Percentiles rank a stretch among this genome's conserved stretches.
These are phyloP conservation scores for Columba guinea DNA, from an alignment of 2,797 vertebrate species.

Conservation along the genomic window DNA sequence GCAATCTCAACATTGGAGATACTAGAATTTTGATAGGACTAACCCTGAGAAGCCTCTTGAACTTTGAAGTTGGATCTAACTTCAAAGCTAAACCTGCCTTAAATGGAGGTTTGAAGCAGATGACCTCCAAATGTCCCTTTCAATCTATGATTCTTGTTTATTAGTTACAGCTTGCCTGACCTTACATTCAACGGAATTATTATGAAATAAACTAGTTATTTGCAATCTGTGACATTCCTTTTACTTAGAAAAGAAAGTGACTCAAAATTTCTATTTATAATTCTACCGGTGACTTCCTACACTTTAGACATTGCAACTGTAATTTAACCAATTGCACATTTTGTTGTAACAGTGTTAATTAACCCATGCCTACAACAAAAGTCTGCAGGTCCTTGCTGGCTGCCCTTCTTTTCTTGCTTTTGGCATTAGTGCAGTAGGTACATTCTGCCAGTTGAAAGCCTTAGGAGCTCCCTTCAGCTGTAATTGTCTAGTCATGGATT, in stretches of 20 bases:
- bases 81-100: not conserved
- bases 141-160: not conserved
- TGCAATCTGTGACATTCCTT: not conserved
- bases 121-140: not conserved
- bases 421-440: not conserved
- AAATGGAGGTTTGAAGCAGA: not conserved
- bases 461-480: not conserved
- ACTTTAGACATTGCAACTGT: not conserved
- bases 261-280: conserved; percentile 23
- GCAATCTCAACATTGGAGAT: not conserved
- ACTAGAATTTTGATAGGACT: not conserved
- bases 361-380: not conserved
- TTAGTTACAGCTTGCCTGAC: not conserved
- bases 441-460: not conserved
- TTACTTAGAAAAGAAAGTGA: not conserved
- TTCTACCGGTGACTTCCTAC: not conserved
- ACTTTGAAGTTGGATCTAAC: not conserved
- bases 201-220: conserved; percentile 13
- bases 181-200: not conserved
- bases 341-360: not conserved
- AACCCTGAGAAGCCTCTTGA: not conserved
- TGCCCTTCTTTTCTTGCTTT: not conserved
- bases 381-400: not conserved
- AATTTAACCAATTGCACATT: not conserved
- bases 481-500: not conserved